These are phyloP conservation scores for Urechis unicinctus DNA, from an alignment of 2,888 invertebrate species.

Conservation along the genomic window DNA sequence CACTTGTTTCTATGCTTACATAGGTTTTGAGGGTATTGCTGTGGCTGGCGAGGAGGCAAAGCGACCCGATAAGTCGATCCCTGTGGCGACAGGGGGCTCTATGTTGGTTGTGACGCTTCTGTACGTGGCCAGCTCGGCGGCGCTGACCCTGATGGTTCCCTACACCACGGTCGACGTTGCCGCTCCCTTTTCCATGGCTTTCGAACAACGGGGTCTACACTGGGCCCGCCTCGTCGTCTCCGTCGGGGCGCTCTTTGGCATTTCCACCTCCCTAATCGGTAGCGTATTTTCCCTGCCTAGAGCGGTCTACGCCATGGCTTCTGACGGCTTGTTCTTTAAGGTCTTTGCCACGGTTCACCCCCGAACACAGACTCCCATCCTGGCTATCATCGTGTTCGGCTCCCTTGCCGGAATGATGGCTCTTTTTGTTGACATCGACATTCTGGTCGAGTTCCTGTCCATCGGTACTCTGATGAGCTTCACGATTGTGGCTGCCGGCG, in stretches of 20 bases:
- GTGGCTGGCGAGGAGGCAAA: conserved; percentile 50
- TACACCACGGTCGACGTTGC: conserved; percentile 29
- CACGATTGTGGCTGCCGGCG: conserved; percentile 84
- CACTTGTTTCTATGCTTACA: conserved; percentile 51
- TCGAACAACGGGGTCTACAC: conserved; percentile 26
- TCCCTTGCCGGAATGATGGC: conserved; percentile 60
- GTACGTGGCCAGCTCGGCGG: conserved; percentile 37
- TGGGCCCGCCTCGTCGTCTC: conserved; percentile 39
- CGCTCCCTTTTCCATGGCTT: conserved; percentile 40
- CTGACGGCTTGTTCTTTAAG: conserved; percentile 77
- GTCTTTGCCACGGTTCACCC: conserved; percentile 64
- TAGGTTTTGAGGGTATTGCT: conserved; percentile 49
- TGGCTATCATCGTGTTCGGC: conserved; percentile 41
- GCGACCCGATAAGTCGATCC: conserved; percentile 45
- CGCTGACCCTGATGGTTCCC: conserved; percentile 42
- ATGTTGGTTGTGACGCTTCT: conserved; percentile 35
- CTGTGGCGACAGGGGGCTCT: conserved; percentile 41
- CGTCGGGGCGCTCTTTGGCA: conserved; percentile 35
- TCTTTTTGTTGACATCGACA: conserved; percentile 77
- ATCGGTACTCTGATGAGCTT: conserved; percentile 59
- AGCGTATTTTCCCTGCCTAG: conserved; percentile 78
- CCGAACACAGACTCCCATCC: conserved; percentile 62
- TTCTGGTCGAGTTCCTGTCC: conserved; percentile 89
- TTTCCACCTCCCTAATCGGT: conserved; percentile 56
- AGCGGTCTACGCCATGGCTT: conserved; percentile 83